Conservation (phyloP, 1,140 invertebrate species). For the Augochlora pura region DNA sequence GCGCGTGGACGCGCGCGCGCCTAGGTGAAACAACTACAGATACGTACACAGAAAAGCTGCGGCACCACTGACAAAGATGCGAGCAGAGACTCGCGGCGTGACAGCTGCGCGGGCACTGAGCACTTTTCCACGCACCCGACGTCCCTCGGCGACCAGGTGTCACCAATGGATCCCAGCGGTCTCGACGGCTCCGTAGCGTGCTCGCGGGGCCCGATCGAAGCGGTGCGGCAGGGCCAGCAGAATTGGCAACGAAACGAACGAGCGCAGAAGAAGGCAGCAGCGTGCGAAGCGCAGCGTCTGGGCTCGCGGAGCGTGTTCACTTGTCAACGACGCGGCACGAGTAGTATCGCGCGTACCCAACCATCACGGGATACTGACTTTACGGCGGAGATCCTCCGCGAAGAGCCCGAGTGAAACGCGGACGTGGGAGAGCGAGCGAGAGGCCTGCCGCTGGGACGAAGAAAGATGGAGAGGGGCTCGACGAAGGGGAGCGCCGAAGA, state of each 20-base stretch:
- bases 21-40: no score
- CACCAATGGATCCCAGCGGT: no score
- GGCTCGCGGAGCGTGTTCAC: slow-evolving; percentile 27
- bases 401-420: slow-evolving; percentile 44
- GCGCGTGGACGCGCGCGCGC: not conserved
- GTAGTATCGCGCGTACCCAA: slow-evolving; percentile 50
- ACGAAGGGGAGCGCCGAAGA: slow-evolving; percentile 2
- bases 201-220: no score
- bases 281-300: not conserved
- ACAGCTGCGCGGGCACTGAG: slow-evolving; percentile 52
- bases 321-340: slow-evolving; percentile 45
- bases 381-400: slow-evolving; percentile 34
- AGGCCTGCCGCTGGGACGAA: slow-evolving; percentile 28
- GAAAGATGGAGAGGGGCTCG: slow-evolving; percentile 15
- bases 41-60: slow-evolving; percentile 35
- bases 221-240: no score
- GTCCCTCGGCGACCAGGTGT: slow-evolving; percentile 11
- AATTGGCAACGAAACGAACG: no score
- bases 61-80: slow-evolving; percentile 43
- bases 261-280: no score
- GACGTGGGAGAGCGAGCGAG: slow-evolving; percentile 38
- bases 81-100: slow-evolving; percentile 31
- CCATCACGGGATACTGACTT: slow-evolving; percentile 46
- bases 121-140: slow-evolving; percentile 51
- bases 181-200: no score